These are phyloP conservation scores for Anser brachyrhynchus DNA, from an alignment of 2,113 vertebrate genomes.

Conservation along the genomic window DNA sequence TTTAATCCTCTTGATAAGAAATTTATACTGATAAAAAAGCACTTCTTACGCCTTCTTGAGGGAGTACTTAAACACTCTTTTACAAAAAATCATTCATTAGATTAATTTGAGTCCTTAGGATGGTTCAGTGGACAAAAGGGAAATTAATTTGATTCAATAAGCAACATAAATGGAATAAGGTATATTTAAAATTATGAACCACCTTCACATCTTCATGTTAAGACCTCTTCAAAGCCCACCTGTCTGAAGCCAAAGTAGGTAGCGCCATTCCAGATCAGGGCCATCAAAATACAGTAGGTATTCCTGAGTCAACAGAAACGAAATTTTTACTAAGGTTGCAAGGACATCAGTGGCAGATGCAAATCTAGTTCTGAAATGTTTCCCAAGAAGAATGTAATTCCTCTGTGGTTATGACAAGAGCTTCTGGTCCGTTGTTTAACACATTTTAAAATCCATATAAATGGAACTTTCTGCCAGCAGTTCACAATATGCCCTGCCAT, in stretches of 20 bases:
- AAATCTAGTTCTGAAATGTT: background rate
- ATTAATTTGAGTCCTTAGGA: background rate
- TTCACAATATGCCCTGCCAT: background rate
- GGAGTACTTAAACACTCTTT: background rate
- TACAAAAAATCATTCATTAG: background rate
- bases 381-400: background rate
- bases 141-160: background rate
- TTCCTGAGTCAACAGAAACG: background rate
- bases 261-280: background rate
- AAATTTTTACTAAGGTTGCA: background rate
- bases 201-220: background rate
- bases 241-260: background rate
- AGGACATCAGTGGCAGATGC: background rate
- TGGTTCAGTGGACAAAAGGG: background rate
- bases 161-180: background rate
- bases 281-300: background rate
- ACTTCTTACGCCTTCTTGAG: background rate
- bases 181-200: background rate
- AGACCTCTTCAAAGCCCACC: background rate
- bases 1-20: background rate
- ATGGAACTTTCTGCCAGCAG: background rate
- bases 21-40: background rate
- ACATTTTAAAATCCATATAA: background rate
- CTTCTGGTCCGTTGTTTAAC: background rate
- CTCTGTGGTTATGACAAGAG: background rate